Evolutionary conservation across 2,888 invertebrate genomes (phyloP).

Genomic region (Heteromyza rotundicornis): DNA sequence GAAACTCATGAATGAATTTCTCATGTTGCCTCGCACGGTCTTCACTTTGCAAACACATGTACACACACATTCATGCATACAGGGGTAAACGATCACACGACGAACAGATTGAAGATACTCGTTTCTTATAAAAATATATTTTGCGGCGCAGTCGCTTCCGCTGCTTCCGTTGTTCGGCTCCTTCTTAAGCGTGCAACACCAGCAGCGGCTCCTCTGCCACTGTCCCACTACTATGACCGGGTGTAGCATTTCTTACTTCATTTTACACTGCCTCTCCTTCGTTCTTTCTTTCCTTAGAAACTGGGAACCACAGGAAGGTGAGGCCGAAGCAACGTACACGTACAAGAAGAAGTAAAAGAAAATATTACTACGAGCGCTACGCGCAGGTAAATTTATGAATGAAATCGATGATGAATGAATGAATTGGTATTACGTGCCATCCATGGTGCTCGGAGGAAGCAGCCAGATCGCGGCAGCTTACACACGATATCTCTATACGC

Average conservation of each 20-base stretch:
- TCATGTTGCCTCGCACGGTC: conserved; percentile 55
- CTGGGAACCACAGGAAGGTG: too few species aligned
- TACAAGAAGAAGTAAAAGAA: background rate
- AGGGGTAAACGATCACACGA: background rate
- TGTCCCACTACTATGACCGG: too few species aligned
- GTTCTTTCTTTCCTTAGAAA: too few species aligned
- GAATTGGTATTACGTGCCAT: conserved; percentile 51
- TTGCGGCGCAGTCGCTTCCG: conserved; percentile 39
- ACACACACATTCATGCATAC: conserved; percentile 28
- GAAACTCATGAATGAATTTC: conserved; percentile 59
- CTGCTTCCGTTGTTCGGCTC: conserved; percentile 48
- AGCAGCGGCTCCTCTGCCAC: background rate
- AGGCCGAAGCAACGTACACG: conserved; percentile 8
- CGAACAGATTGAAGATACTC: background rate
- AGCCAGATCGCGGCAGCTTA: too few species aligned
- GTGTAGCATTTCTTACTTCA: too few species aligned
- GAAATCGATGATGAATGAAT: conserved; percentile 48
- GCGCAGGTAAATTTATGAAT: conserved; percentile 49
- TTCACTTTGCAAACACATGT: conserved; percentile 24
- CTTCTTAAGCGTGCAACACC: background rate
- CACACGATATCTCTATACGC: too few species aligned
- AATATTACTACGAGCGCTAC: background rate
- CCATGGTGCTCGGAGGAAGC: too few species aligned
- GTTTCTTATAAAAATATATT: too few species aligned
- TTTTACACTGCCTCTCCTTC: background rate